phyloP scores from a whole-genome alignment of 2,113 vertebrate genomes.

The Oenanthe melanoleuca region DNA sequence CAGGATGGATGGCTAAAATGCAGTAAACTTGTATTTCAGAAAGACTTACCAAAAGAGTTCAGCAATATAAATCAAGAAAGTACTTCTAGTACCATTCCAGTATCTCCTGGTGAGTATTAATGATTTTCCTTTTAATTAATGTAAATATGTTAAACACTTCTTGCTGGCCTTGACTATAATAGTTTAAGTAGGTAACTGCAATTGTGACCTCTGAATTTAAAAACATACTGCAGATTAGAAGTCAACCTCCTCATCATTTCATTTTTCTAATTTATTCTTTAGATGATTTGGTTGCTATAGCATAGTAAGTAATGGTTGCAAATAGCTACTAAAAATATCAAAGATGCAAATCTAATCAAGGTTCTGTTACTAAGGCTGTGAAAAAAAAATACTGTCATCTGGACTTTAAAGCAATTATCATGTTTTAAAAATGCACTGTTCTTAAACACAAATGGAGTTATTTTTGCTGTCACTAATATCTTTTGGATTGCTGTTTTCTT shows the following conservation, averaged over 20 bases:
- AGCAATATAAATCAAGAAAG: constrained; percentile 32
- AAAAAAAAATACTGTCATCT: background rate
- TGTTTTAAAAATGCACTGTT: background rate
- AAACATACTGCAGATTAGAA: background rate
- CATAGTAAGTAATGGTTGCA: background rate
- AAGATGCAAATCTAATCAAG: background rate
- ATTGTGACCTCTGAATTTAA: background rate
- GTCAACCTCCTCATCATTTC: background rate
- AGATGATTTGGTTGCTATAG: background rate
- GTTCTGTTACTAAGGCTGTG: background rate
- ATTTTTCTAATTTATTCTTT: background rate
- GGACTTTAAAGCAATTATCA: background rate
- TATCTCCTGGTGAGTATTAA: constrained; percentile 68
- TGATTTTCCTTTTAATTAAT: background rate
- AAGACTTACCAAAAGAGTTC: constrained; percentile 25
- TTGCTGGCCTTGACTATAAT: background rate
- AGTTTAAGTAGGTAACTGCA: background rate
- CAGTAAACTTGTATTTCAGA: constrained; percentile 65
- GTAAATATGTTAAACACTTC: background rate
- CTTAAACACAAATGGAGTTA: background rate
- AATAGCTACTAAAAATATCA: background rate
- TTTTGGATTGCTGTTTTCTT: background rate
- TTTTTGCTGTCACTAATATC: background rate
- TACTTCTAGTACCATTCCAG: background rate
- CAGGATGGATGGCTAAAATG: background rate